A percentile compares a stretch with the other conserved stretches of the same genome.
Evolutionary conservation across 1,140 invertebrate genomes (phyloP).

Genomic region (Maniola jurtina): DNA sequence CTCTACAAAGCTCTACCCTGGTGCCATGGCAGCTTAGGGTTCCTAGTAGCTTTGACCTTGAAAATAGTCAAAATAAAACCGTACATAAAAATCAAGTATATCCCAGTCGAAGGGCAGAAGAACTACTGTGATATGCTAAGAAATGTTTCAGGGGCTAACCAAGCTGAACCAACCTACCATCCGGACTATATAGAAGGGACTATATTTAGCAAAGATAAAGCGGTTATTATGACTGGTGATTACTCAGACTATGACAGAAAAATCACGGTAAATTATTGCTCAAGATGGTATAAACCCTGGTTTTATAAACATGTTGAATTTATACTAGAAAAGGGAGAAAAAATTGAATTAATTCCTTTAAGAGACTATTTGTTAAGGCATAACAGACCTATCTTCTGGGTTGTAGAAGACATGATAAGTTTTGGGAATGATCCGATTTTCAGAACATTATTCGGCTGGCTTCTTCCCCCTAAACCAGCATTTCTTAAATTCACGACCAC

Average conservation of each 20-base stretch:
- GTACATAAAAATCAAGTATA: slow-evolving; percentile 86
- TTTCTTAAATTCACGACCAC: slow-evolving; percentile 91
- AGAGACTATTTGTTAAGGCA: slow-evolving; percentile 90
- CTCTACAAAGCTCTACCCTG: slow-evolving; percentile 89
- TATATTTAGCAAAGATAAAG: slow-evolving; percentile 83
- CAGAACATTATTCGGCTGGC: slow-evolving; percentile 87
- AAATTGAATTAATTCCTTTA: slow-evolving; percentile 87
- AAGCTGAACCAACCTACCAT: slow-evolving; percentile 80
- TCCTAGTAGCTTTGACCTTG: slow-evolving; percentile 88
- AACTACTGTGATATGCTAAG: slow-evolving; percentile 82
- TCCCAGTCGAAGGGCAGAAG: slow-evolving; percentile 81
- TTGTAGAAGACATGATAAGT: slow-evolving; percentile 89
- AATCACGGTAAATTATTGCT: slow-evolving; percentile 83
- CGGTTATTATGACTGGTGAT: slow-evolving; percentile 88
- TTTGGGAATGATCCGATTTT: slow-evolving; percentile 91
- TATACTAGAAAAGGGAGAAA: slow-evolving; percentile 67
- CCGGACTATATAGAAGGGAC: slow-evolving; percentile 90
- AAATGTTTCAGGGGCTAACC: slow-evolving; percentile 78
- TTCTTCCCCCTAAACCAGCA: slow-evolving; percentile 90
- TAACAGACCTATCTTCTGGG: slow-evolving; percentile 90
- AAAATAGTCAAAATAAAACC: slow-evolving; percentile 85
- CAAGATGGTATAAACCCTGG: slow-evolving; percentile 91
- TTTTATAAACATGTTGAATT: slow-evolving; percentile 89
- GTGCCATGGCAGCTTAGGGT: slow-evolving; percentile 91
- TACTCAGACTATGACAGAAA: slow-evolving; percentile 67